Base-by-base conservation (phyloP, 2,113 vertebrate species). In the Athene cunicularia region DNA sequence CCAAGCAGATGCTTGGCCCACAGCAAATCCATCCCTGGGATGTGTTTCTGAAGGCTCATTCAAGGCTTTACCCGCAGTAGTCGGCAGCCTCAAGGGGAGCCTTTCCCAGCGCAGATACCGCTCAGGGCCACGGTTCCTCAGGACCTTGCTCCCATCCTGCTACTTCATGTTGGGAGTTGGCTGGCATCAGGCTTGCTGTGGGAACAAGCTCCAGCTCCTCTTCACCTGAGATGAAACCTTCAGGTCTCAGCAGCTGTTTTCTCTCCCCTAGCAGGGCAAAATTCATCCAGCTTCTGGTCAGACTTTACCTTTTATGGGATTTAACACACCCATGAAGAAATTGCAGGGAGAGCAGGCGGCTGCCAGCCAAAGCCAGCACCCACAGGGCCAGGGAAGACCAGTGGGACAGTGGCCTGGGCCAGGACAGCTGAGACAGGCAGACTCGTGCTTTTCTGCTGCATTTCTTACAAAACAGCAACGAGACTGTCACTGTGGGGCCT, bases 1-100 rank as follows among this genome's bases (percentile, higher is more conserved):
- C 11, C 0, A 2, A n/a, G 63, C 58, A 11, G 49, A 41, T 23
- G 30, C 41, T 21, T 2, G 1, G 13, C 49, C 68, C 1, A 1
- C 68, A 62, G 28, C 35, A 7, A 58, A 7, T 20, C 41, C 41
- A 16, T 5, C 68, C 1, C 47, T 13, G 43, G 62, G 20, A 35
- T 2, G 1, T 20, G 5, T 14, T 80, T 28, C 67, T 39, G 75
- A 43, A 18, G 49, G n/a, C 55, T 68, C 75, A 37, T 27, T 4
- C 47, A 13, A 37, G 23, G 63, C 11, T 76, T 53, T 16, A 17
- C 19, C 56, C 30, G 43, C 47, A 60, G 74, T 35, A 10, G 33
- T 11, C 52, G 9, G 55, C 16, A 33, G 52, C 35, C 76, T 32
- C 21, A n/a, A 32, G 37, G 5, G 15, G 32, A 74, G 47, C 49